Conservation (phyloP, 2,113 vertebrate genomes). For the Sclerurus mexicanus region DNA sequence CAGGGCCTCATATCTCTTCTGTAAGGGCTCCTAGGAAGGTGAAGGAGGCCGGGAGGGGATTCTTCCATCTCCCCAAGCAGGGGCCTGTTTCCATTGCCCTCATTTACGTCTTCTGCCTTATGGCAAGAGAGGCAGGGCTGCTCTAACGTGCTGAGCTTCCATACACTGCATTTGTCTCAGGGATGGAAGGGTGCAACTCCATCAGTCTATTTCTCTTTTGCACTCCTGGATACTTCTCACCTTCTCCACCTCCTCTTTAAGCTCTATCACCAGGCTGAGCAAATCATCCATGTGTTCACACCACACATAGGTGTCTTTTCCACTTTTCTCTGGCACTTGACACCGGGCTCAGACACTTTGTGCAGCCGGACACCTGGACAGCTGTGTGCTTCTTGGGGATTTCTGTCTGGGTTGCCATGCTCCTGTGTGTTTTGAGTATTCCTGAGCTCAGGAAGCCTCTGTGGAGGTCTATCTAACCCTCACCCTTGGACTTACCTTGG, state of each 20-base stretch:
- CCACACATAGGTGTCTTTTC: background rate
- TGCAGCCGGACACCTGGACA: background rate
- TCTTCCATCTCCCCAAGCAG: background rate
- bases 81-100: background rate
- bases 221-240: background rate
- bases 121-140: background rate
- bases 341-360: background rate
- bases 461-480: background rate
- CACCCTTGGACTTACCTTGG: background rate
- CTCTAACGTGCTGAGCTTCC: background rate
- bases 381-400: accelerated
- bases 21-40: background rate
- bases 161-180: background rate
- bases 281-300: background rate
- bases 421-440: background rate
- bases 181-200: background rate
- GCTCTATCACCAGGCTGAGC: background rate
- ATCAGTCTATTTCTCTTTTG: background rate
- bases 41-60: background rate
- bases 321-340: background rate
- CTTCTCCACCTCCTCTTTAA: background rate
- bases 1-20: background rate
- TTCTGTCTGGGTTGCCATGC: background rate
- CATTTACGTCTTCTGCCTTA: background rate
- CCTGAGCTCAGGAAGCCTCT: background rate